Base-by-base conservation (phyloP, 2,797 vertebrate species). In the Cottoperca gobio region DNA sequence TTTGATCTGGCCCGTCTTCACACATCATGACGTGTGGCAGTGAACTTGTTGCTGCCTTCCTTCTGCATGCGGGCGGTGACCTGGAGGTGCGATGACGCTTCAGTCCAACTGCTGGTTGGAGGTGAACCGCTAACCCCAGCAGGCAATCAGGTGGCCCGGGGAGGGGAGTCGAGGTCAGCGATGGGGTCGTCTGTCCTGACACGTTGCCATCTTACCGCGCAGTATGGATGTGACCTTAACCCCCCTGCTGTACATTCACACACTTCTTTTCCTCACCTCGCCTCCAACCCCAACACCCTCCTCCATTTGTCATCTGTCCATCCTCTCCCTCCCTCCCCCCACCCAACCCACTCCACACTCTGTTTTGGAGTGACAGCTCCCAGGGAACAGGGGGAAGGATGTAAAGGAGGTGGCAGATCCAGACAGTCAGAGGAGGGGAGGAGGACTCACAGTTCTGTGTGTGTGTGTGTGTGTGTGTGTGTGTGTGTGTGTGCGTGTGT, bases 331-430 rank as follows among this genome's bases (percentile, higher is more conserved):
- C 28, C 21, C 46, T 50, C 21, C 33, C 48, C 53, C 63, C n/a
- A 39, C 28, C 40, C 42, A 19, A 60, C 50, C 48, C 57, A 58
- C 69, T 45, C 86, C 53, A 54, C 79, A 70, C 76, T 73, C 82
- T 83, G 84, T 58, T 81, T 69, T 70, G 65, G 85, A 92, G 63
- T 88, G 91, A 93, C 91, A 86, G 84, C 86, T 91, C 80, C 80
- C 77, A 52, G 82, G 62, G 72, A 82, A 80, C 65, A 45, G 64
- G 66, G 64, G 76, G 58, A 67, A 71, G 82, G 78, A 82, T 70
- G 62, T 26, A 26, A 76, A 85, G 84, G 85, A 84, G 85, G 83
- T 82, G 86, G 87, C 79, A 63, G 71, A 86, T 85, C 73, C 76
- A 81, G 78, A 77, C 60, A 81, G 85, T 60, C 58, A 45, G 79